Conservation (phyloP, 1,140 invertebrate genomes). For the Battus philenor region DNA sequence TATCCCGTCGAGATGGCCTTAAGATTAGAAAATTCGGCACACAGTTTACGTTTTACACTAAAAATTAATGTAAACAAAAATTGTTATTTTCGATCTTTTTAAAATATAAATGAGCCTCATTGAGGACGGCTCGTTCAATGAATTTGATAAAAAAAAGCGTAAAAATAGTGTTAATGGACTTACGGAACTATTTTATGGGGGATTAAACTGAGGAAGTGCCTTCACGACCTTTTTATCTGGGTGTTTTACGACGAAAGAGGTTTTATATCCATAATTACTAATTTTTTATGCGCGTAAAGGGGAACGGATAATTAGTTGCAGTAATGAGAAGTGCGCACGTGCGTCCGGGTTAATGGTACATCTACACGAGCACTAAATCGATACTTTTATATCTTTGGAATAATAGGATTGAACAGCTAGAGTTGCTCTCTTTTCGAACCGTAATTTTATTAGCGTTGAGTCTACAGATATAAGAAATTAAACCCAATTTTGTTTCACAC, state of each 20-base stretch:
- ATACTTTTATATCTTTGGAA: constrained; percentile 12
- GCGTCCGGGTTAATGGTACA: neutral
- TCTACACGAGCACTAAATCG: constrained; percentile 4
- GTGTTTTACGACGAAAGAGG: constrained; percentile 32
- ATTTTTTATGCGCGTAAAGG: constrained; percentile 33
- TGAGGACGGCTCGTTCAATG: constrained; percentile 44
- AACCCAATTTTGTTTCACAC: no score
- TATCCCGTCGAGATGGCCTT: neutral
- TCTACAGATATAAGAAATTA: no score
- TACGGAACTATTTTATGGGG: constrained; percentile 32
- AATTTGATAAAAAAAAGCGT: constrained; percentile 35
- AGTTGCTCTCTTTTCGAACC: no score
- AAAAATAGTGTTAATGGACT: constrained; percentile 43
- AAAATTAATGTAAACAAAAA: constrained; percentile 39
- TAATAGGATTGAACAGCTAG: no score
- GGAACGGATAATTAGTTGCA: constrained; percentile 28
- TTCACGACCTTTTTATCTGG: constrained; percentile 40
- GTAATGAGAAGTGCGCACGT: constrained; percentile 12
- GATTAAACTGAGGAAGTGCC: constrained; percentile 35
- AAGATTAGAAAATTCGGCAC: constrained; percentile 36
- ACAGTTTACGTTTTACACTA: constrained; percentile 35
- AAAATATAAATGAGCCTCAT: constrained; percentile 37
- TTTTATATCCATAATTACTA: constrained; percentile 47
- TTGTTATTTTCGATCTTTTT: constrained; percentile 39
- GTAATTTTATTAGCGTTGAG: no score